Percentiles rank a stretch among this genome's conserved stretches.
phyloP scores from a whole-genome alignment of 2,113 vertebrate genomes.

The Pollimyrus isidori region DNA sequence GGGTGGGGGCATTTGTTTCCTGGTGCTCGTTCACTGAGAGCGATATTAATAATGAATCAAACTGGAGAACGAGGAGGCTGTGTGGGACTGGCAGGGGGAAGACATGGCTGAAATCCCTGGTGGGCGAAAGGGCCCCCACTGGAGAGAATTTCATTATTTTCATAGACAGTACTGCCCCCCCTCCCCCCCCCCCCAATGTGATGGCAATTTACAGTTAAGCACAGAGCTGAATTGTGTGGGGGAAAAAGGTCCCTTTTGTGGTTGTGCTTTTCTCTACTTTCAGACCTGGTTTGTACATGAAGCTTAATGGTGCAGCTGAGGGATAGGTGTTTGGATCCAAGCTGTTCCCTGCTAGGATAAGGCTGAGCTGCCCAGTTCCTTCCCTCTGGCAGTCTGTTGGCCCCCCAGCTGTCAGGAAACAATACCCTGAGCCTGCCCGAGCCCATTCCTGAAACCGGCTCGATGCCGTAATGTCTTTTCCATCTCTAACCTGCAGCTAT shows the following conservation, averaged over 20 bases:
- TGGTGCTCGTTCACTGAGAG: slow-evolving; percentile 42
- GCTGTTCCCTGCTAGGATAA: slow-evolving; percentile 59
- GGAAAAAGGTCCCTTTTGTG: not conserved
- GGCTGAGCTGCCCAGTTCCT: slow-evolving; percentile 51
- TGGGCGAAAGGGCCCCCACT: not conserved
- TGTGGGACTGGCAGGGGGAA: not conserved
- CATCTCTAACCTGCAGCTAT: slow-evolving; percentile 66
- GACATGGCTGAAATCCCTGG: not conserved
- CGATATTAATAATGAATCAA: slow-evolving; percentile 55
- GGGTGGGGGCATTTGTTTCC: slow-evolving; percentile 33
- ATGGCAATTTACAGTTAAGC: slow-evolving; percentile 1
- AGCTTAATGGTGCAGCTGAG: slow-evolving; percentile 61
- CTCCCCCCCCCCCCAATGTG: not conserved
- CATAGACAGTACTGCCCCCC: not conserved
- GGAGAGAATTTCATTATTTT: not conserved
- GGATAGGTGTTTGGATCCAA: slow-evolving; percentile 63
- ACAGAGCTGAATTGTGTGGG: not conserved
- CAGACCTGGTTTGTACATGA: slow-evolving; percentile 54
- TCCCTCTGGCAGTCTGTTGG: slow-evolving; percentile 47
- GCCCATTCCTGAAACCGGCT: slow-evolving; percentile 61
- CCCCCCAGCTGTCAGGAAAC: slow-evolving; percentile 72
- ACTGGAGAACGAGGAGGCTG: not conserved
- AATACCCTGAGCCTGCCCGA: slow-evolving; percentile 64
- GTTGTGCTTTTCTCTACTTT: not conserved
- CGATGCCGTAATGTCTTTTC: slow-evolving; percentile 64